Percentiles rank a stretch among this genome's conserved stretches.
Conservation (phyloP, 2,113 vertebrate genomes). For the Pampusana beccarii region DNA sequence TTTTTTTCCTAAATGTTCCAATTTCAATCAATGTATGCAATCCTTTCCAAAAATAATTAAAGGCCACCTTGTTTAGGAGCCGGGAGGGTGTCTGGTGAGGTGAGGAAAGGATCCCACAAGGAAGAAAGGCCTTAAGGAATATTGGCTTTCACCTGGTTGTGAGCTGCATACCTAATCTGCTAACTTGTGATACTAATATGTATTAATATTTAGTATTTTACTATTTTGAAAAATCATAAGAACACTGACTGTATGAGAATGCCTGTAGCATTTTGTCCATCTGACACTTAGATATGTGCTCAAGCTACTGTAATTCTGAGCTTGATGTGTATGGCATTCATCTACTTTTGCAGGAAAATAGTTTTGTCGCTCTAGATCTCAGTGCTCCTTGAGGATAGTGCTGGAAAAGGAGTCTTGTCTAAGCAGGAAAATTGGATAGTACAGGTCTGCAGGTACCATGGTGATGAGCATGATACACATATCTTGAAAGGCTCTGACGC, state of each 20-base stretch:
- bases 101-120: neutral
- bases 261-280: accelerated
- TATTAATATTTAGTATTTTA: neutral
- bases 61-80: neutral
- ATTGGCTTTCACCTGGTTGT: neutral
- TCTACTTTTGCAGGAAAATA: neutral
- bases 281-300: neutral
- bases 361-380: neutral
- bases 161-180: neutral
- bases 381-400: neutral
- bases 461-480: neutral
- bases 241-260: neutral
- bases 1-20: neutral
- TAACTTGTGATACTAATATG: neutral
- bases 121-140: neutral
- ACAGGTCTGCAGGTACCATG: neutral
- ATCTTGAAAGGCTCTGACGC: neutral
- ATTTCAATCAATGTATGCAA: neutral
- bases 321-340: neutral
- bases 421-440: neutral
- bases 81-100: neutral
- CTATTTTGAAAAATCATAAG: neutral
- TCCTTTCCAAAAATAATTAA: neutral
- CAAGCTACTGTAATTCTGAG: neutral
- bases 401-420: neutral